Evolutionary conservation across 2,888 invertebrate genomes (phyloP), one percentile per base, ranked within the genome.

Genomic region (Hyposoter dolosus): DNA sequence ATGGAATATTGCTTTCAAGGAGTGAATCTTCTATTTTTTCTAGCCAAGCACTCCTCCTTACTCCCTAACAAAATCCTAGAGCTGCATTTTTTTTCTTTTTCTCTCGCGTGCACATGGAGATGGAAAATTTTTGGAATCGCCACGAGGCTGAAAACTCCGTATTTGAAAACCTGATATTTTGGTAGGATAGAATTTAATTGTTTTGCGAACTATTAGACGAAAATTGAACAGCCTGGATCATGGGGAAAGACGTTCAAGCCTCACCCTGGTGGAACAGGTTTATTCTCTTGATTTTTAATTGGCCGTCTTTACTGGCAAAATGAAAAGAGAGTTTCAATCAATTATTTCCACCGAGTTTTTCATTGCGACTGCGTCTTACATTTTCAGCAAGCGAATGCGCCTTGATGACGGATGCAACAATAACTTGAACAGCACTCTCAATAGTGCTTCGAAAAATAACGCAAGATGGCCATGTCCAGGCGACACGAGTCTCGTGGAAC

Each of bases 401-500:
- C 83, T 92, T 78, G 92, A 93, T 12, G 91, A 94, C 84, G 92
- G 92, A 28, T 93, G 93, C 80, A 93, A 94, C 87, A 93, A 93
- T 81, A 93, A 93, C 83, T 85, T 93, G 47, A 92, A 92, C 60
- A 89, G 89, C 23, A 89, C 91, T 5, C 76, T 89, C 32, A 92
- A 91, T 45, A 90, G 87, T 65, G 87, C 87, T 1, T 89, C 92
- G 1, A 91, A 91, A 83, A 91, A 89, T 74, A 87, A 72, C 17
- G 84, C 89, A 40, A 90, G 89, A 85, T 94, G 94, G 94, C 89
- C 92, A 1, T 93, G 90, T 88, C 91, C 93, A 0, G 92, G 91
- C 23, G 91, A 94, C 76, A 91, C 91, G 2, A 93, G 92, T 88
- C 88, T 94, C 45, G 94, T 95, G 60, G 94, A 94, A 83, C 93